Base-by-base conservation (phyloP, 1,140 invertebrate genomes). In the Heliothis virescens region DNA sequence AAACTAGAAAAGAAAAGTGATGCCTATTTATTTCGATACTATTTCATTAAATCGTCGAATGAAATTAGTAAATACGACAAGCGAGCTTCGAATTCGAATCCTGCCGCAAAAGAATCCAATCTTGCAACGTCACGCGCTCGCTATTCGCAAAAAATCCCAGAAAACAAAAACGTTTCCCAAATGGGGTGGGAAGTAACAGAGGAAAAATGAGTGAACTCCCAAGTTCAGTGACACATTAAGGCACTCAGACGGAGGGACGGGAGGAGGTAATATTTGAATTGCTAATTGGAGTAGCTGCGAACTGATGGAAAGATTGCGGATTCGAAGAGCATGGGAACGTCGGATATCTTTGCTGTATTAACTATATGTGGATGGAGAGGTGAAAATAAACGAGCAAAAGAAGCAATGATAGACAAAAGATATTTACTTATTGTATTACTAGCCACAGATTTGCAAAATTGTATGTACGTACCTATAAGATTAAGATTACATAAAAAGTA, bases 171-270 rank as follows among this genome's bases (percentile, higher is more conserved):
- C 29, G 60, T 50, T 67, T 21, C 21, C 52, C 16, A 16, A 41
- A 69, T 53, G 18, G 65, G 12, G 62, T 48, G 62, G 34, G 21
- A 69, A 69, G 52, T 52, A 69, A 69, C 62, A 69, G 65, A 52
- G 48, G 65, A 69, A 69, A 69, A 69, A 69, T 69, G 47, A 69
- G 13, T 69, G 65, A 69, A 69, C 48, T 69, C 52, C 52, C 52
- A 48, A 52, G 34, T 41, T 41, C 34, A 41, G 34, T 41, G 34
- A 69, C 65, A 69, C 65, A 69, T 69, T 69, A 69, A 69, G 48
- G 65, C 65, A 69, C 65, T 69, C 65, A 69, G 48, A 12, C 18
- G 47, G 48, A 69, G 65, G 48, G 65, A 26, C 18, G 65, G 13
- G 65, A 52, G 48, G 21, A 69, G 41, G 41, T 16, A 65, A 34